These are phyloP conservation scores for Villa cingulata DNA, from an alignment of 2,888 invertebrate genomes.

Conservation along the genomic window DNA sequence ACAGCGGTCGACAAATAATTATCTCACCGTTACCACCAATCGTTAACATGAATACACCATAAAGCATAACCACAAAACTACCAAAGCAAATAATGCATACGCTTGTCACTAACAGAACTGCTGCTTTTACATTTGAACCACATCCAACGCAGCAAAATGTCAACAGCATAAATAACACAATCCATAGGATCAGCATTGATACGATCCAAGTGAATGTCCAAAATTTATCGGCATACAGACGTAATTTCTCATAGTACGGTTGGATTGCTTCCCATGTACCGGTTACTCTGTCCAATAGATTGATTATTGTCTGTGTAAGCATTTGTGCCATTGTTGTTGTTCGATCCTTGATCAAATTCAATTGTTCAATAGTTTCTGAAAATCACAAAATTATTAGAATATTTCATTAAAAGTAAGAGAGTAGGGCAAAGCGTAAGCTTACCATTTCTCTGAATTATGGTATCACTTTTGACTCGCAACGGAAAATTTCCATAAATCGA, in stretches of 20 bases:
- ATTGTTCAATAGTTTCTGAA: constrained; percentile 32
- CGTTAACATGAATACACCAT: constrained; percentile 28
- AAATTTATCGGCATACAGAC: constrained; percentile 27
- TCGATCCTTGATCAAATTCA: constrained; percentile 31
- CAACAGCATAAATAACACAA: constrained; percentile 29
- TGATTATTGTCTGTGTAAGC: constrained; percentile 29
- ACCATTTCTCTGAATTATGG: constrained; percentile 33
- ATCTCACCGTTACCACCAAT: constrained; percentile 35
- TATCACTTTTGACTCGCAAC: constrained; percentile 34
- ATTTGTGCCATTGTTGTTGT: constrained; percentile 33
- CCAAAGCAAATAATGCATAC: constrained; percentile 29
- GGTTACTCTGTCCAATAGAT: constrained; percentile 27
- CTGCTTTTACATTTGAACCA: constrained; percentile 30
- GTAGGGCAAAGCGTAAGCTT: constrained; percentile 13
- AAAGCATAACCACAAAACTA: constrained; percentile 30
- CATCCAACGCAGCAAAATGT: constrained; percentile 33
- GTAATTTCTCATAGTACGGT: constrained; percentile 26
- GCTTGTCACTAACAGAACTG: constrained; percentile 28
- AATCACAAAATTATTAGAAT: background rate
- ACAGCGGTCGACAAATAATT: constrained; percentile 57
- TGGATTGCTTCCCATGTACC: constrained; percentile 27
- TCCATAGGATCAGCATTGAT: constrained; percentile 29
- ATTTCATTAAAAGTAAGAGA: constrained; percentile 1
- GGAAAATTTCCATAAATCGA: constrained; percentile 36
- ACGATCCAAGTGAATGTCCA: constrained; percentile 32